Base-by-base conservation (phyloP, 2,888 invertebrate genomes). In the Drosophila mulleri region DNA sequence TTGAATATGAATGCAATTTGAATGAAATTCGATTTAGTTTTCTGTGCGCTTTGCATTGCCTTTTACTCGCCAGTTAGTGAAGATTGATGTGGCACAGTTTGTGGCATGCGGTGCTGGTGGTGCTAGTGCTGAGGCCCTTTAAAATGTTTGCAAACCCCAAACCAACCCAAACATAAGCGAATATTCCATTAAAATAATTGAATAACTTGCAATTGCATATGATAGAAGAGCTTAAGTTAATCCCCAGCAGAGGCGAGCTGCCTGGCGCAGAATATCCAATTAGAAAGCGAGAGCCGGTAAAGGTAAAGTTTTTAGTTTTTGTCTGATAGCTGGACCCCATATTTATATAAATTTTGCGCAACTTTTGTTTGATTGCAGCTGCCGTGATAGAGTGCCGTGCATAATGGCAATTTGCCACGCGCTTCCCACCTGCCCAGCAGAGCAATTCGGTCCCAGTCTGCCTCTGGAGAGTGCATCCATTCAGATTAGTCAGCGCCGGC, bases 111-210 rank as follows among this genome's bases (percentile, higher is more conserved):
- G 32, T n/a, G 54, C 37, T 41, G 29, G 29, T 29, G 2, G 29
- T 8, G 29, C 29, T 65, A 58, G 32, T n/a, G 50, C 32, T 41
- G 53, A 11, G 52, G 44, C 42, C 54, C 56, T 63, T 64, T 53
- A 56, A 70, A 20, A 7, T 61, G 67, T 64, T 71, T 72, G 75
- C 62, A 72, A 81, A 77, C 68, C 61, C 56, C 62, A 72, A 81
- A 80, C 68, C 61, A n/a, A n/a, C n/a, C n/a, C n/a, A n/a, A n/a
- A n/a, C 56, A 68, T 63, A 70, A 70, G 61, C 64, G 64, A 44
- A 74, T 78, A 80, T 86, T 82, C 84, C 76, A 88, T 89, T 88
- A 88, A 83, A 88, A 83, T 88, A 89, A 86, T 88, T 89, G 84
- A 88, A 89, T 89, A 86, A 86, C 76, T 89, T 89, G 69, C 72